phyloP scores from a whole-genome alignment of 2,888 invertebrate species.

The Steinernema scapterisci region DNA sequence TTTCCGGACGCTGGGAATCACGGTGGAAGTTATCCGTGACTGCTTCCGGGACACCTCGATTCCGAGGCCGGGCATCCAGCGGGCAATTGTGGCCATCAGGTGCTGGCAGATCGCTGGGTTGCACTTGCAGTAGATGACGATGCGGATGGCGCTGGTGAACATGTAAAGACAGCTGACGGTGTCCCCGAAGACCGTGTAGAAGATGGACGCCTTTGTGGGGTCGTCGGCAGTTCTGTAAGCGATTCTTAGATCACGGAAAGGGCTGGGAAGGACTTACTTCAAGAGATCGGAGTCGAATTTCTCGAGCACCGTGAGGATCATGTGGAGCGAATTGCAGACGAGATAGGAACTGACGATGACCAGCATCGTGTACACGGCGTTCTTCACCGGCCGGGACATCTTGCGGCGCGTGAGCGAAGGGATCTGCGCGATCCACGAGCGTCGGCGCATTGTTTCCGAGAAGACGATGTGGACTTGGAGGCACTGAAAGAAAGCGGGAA shows the following conservation, averaged over 20 bases:
- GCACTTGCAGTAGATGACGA: constrained; percentile 58
- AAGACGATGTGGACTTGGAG: constrained; percentile 20
- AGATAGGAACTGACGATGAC: constrained; percentile 58
- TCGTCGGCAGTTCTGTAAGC: constrained; percentile 47
- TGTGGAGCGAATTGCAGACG: constrained; percentile 54
- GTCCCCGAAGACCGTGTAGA: constrained; percentile 59
- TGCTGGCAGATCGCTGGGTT: constrained; percentile 37
- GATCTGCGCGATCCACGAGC: constrained; percentile 31
- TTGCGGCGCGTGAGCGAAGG: constrained; percentile 42
- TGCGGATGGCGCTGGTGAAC: constrained; percentile 51
- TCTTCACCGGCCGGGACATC: constrained; percentile 45
- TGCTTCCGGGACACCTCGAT: neutral
- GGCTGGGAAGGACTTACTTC: constrained; percentile 44
- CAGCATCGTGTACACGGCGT: constrained; percentile 59
- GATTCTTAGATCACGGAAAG: constrained; percentile 17
- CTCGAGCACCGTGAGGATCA: constrained; percentile 46
- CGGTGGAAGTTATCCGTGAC: neutral
- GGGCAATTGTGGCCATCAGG: constrained; percentile 12
- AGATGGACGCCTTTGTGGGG: constrained; percentile 50
- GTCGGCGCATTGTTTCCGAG: constrained; percentile 19
- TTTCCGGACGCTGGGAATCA: neutral
- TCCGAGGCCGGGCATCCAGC: neutral
- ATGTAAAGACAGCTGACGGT: constrained; percentile 53
- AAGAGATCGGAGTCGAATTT: constrained; percentile 44
- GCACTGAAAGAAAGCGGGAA: neutral